phyloP scores from a whole-genome alignment of 2,888 invertebrate species.

The Bimastos eiseni region DNA sequence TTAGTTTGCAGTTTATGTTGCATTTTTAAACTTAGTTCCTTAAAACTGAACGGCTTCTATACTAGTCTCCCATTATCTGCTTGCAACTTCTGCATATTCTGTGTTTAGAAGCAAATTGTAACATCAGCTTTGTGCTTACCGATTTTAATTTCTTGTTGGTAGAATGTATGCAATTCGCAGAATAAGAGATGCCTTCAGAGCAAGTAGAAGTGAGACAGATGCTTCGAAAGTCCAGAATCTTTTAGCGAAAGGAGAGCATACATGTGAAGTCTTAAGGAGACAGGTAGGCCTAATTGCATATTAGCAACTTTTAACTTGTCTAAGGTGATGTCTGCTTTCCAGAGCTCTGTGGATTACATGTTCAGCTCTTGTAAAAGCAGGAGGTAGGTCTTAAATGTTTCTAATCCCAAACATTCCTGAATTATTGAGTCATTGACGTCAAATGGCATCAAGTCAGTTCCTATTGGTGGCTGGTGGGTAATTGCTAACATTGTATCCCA shows the following conservation, averaged over 20 bases:
- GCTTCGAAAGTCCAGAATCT: conserved; percentile 22
- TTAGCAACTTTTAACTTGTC: not conserved
- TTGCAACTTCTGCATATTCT: not conserved
- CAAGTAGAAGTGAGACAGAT: conserved; percentile 19
- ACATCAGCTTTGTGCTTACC: not conserved
- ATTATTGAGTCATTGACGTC: too few species aligned
- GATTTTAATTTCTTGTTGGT: not conserved
- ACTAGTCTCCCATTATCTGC: not conserved
- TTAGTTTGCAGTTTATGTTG: not conserved
- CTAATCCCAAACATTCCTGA: too few species aligned
- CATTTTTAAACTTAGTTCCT: not conserved
- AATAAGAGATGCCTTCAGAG: conserved; percentile 27
- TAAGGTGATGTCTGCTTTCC: not conserved
- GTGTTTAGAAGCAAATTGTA: not conserved
- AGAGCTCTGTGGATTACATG: not conserved
- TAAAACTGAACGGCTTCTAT: not conserved
- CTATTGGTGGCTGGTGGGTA: too few species aligned
- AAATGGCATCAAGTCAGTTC: too few species aligned
- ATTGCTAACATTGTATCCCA: too few species aligned
- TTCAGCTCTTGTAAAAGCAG: too few species aligned
- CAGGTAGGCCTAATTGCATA: conserved; percentile 25
- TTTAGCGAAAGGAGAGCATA: conserved; percentile 19
- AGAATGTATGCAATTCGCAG: conserved; percentile 30
- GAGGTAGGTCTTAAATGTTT: too few species aligned
- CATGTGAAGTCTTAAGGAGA: conserved; percentile 16